Evolutionary conservation across 2,888 invertebrate genomes (phyloP), one percentile per base, ranked within the genome.

Genomic region (Diplazon laetatorius): DNA sequence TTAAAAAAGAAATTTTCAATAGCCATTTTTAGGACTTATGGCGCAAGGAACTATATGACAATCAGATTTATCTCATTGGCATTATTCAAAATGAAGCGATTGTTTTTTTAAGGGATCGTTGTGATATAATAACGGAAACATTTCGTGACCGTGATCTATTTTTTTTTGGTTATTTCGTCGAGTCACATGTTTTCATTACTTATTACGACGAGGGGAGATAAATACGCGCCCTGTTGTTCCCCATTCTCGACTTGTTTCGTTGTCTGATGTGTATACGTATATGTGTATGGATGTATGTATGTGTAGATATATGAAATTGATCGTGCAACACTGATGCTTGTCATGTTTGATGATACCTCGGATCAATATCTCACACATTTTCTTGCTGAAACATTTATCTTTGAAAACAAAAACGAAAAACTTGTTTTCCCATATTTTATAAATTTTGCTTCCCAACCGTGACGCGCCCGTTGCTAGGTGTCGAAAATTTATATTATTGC

Each of bases 1-100:
- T 76, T 76, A 79, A 79, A 78, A 78, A 68, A n/a, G n/a, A n/a
- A n/a, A n/a, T n/a, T n/a, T 65, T 78, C 59, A 30, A 52, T 59
- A 30, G 25, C 25, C 59, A 48, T 55, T 69, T 14, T 55, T 35
- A 48, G 48, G 71, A 63, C 37, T 68, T 63, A 62, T 68, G 25
- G 39, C 50, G 52, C 44, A 37, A 16, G n/a, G 75, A 57, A 63
- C 16, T 55, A 71, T 62, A 39, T 46, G n/a, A 48, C 37, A 14
- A 8, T 37, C 25, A 70, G 22, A 60, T 57, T 66, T 39, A 55
- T 55, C n/a, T 1, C 35, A 59, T 16, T 46, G 9, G 42, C 35
- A 35, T 55, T 1, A 59, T 20, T 59, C 18, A 59, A 18, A 39
- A 20, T 20, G 18, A 14, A 10, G 30, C 35, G 16, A 14, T 55